Base-by-base conservation (phyloP, 2,888 invertebrate genomes). In the Drosophila acutilabella region DNA sequence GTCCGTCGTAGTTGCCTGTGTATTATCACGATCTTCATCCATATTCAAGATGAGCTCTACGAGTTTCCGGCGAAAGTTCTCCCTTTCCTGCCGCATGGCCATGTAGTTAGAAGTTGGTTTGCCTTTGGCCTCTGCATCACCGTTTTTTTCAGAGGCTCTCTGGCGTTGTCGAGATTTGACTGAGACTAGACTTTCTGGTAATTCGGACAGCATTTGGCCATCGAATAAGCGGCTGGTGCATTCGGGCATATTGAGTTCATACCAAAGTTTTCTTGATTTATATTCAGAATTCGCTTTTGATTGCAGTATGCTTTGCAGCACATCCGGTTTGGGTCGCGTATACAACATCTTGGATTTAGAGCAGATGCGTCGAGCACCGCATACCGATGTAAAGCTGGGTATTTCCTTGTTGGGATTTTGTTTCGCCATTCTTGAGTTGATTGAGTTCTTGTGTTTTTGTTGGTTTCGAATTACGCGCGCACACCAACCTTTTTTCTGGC, bases 61-160 rank as follows among this genome's bases (percentile, higher is more conserved):
- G 62, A 98, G 93, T 86, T 96, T 95, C 77, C 95, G 94, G 30
- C 98, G 94, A 92, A 98, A 98, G 80, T 96, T 95, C 91, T 97
- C 97, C 20, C 97, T 94, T 74, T 97, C 96, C 90, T 94, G 94
- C 41, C 96, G 93, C 93, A 95, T 93, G 4, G 93, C 93, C 38
- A 96, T 95, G 82, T 95, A 96, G 56, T 94, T 94, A 91, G 76
- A 65, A 3, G 53, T 8, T 5, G 94, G 93, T 91, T 94, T 94
- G 64, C 93, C 94, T 7, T 38, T 64, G 11, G 16, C 20, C 4
- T 50, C 62, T 0, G n/a, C 51, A 30, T 69, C 84, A 48, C 73
- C 73, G 64, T 81, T 89, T 90, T 92, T 91, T 71, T 92, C 65
- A 10, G 51, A 64, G 52, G 23, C 16, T n/a, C 52, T 64, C 5